Conservation (phyloP, 2,113 vertebrate species). For the Tragulus kanchil region DNA sequence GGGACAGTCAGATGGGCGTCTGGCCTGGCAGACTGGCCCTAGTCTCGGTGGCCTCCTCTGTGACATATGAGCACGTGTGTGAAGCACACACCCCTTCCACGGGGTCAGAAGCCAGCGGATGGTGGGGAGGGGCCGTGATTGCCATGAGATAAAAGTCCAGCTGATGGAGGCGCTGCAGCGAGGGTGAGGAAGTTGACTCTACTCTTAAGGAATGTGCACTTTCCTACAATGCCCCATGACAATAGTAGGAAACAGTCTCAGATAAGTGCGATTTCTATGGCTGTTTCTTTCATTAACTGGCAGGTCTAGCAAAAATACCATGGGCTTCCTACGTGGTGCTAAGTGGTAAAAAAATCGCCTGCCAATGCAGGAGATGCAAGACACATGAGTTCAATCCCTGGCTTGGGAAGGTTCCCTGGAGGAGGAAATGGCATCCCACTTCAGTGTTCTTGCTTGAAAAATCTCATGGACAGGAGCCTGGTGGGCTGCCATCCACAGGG, state of each 20-base stretch:
- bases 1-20: neutral
- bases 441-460: neutral
- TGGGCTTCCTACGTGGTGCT: neutral
- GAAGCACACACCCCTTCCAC: accelerated
- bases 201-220: neutral
- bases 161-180: neutral
- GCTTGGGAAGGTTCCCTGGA: neutral
- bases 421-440: neutral
- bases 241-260: neutral
- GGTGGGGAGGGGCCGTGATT: accelerated
- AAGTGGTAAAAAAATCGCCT: neutral
- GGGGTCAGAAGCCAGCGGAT: neutral
- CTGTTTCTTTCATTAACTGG: neutral
- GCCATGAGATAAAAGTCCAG: accelerated
- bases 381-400: neutral
- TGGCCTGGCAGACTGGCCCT: neutral
- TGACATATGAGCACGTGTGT: accelerated
- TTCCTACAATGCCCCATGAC: neutral
- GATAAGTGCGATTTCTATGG: neutral
- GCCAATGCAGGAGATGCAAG: neutral
- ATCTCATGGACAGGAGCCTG: neutral
- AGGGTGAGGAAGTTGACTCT: neutral
- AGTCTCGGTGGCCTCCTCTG: neutral
- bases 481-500: neutral
- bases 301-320: neutral